Conservation (phyloP, 2,888 invertebrate species). For the Dexiosoma caninum region DNA sequence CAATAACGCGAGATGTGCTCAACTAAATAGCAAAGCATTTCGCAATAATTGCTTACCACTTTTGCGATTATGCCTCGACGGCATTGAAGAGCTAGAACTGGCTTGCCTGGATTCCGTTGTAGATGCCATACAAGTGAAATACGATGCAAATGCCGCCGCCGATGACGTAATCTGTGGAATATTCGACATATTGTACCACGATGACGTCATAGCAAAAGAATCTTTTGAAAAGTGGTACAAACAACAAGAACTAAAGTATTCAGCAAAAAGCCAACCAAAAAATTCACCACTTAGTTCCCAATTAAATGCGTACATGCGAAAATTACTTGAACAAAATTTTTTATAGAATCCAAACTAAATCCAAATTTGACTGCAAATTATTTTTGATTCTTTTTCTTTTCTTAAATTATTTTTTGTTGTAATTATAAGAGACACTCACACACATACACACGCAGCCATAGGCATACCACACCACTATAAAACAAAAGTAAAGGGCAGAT, state of each 20-base stretch:
- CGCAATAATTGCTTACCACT: conserved; percentile 71
- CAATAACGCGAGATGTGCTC: conserved; percentile 33
- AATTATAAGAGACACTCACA: neutral
- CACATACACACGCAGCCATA: neutral
- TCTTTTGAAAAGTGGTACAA: conserved; percentile 74
- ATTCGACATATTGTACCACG: conserved; percentile 71
- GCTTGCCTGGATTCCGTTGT: conserved; percentile 73
- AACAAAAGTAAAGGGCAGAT: conserved; percentile 35
- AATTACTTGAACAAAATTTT: conserved; percentile 58
- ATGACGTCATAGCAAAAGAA: conserved; percentile 74
- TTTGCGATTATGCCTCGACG: conserved; percentile 72
- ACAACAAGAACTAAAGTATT: conserved; percentile 63
- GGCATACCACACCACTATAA: neutral
- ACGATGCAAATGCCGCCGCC: conserved; percentile 68
- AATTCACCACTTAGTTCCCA: conserved; percentile 49
- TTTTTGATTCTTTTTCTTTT: conserved; percentile 21
- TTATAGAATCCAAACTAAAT: neutral
- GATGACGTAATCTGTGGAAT: conserved; percentile 70
- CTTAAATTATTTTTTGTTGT: neutral
- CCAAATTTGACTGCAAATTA: conserved; percentile 44
- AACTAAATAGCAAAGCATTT: conserved; percentile 67
- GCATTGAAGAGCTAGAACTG: conserved; percentile 70
- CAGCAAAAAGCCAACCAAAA: no score
- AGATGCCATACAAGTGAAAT: conserved; percentile 67
- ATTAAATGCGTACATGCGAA: conserved; percentile 60